Percentiles rank a stretch among this genome's conserved stretches.
Conservation (phyloP, 1,140 invertebrate species). For the Brachionus manjavacas region DNA sequence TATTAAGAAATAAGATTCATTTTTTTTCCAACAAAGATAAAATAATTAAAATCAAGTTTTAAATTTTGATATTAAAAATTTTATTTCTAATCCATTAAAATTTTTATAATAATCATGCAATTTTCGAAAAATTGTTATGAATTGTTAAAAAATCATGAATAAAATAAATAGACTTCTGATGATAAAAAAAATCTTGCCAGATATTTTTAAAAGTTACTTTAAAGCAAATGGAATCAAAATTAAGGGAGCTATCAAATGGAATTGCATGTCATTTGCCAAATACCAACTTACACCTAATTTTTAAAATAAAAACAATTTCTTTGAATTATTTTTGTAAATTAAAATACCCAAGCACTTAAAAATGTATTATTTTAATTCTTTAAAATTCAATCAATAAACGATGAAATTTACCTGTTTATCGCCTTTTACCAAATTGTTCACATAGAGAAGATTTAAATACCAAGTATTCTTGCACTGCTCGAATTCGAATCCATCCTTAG, state of each 20-base stretch:
- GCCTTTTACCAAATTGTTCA: conserved; percentile 3
- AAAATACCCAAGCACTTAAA: conserved; percentile 25
- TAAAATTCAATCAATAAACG: not conserved
- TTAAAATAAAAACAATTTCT: not conserved
- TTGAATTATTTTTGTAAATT: not conserved
- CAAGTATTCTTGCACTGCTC: not conserved
- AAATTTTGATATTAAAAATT: too few species aligned
- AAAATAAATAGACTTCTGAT: not conserved
- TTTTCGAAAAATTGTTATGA: too few species aligned
- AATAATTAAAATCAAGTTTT: too few species aligned
- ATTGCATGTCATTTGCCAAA: conserved; percentile 74
- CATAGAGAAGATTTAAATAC: conserved; percentile 13
- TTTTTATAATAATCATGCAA: too few species aligned
- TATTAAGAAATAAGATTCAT: too few species aligned
- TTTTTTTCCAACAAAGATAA: too few species aligned
- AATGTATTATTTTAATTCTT: not conserved
- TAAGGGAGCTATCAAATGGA: conserved; percentile 67
- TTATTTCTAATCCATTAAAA: too few species aligned
- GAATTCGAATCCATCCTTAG: not conserved
- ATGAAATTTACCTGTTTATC: not conserved
- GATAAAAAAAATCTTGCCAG: not conserved
- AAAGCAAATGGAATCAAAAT: conserved; percentile 53
- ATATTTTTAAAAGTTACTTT: not conserved
- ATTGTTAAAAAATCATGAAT: too few species aligned
- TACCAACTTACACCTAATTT: conserved; percentile 72